Evolutionary conservation across 2,888 invertebrate species (phyloP).

Genomic region (Rhagium mordax): DNA sequence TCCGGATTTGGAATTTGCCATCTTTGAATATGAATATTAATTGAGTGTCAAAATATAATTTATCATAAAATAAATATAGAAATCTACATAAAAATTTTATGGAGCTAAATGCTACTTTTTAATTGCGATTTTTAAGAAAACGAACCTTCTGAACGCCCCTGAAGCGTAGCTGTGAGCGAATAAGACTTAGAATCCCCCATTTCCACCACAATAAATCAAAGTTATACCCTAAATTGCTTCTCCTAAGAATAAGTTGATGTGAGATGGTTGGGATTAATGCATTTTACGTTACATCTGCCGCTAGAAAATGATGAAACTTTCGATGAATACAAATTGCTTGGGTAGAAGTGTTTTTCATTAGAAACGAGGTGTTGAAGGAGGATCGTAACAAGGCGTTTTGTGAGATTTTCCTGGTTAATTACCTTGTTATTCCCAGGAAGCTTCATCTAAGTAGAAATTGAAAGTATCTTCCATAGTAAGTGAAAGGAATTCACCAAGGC

Average conservation of each 20-base stretch:
- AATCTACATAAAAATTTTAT: not conserved
- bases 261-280: conserved; percentile 54
- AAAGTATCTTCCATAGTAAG: conserved; percentile 10
- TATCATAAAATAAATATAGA: not conserved
- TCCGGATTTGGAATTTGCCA: too few species aligned
- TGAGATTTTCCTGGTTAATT: conserved; percentile 31
- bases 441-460: conserved; percentile 14
- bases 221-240: conserved; percentile 52
- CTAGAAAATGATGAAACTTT: conserved; percentile 55
- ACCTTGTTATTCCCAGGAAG: conserved; percentile 31
- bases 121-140: not conserved
- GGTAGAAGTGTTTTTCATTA: conserved; percentile 41
- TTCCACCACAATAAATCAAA: conserved; percentile 44
- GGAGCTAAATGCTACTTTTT: not conserved
- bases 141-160: conserved; percentile 9
- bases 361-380: conserved; percentile 30
- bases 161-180: conserved; percentile 24
- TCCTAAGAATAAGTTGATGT: conserved; percentile 48
- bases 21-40: too few species aligned
- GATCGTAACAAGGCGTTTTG: conserved; percentile 31
- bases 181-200: conserved; percentile 35
- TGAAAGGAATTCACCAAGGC: conserved; percentile 8
- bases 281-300: conserved; percentile 51
- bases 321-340: conserved; percentile 55
- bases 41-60: not conserved